These are phyloP conservation scores for Macquaria australasica DNA, from an alignment of 2,113 vertebrate species.

Conservation along the genomic window DNA sequence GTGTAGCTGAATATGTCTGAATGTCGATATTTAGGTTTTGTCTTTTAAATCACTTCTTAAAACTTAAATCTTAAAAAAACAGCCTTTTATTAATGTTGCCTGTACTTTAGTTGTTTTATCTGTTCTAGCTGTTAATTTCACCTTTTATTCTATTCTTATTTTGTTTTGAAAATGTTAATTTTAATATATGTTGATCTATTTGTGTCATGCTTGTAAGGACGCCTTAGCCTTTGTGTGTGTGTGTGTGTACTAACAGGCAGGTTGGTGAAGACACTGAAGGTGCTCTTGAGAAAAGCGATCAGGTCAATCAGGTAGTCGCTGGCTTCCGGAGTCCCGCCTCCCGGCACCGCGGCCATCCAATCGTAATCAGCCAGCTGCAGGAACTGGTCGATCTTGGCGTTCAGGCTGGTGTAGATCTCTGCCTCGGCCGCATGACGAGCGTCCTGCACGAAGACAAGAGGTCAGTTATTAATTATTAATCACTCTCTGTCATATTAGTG, in stretches of 20 bases:
- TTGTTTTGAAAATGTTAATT: background rate
- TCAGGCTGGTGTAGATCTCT: conserved; percentile 98
- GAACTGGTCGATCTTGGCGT: conserved; percentile 99
- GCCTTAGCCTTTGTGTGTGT: background rate
- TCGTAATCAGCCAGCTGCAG: conserved; percentile 97
- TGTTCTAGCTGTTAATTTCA: too few relatives aligned
- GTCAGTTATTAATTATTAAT: background rate
- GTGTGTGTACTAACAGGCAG: conserved; percentile 90
- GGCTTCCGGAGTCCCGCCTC: conserved; percentile 76
- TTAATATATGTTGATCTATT: background rate
- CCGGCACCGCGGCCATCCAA: conserved; percentile 88
- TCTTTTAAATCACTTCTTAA: too few relatives aligned
- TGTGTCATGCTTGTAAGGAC: background rate
- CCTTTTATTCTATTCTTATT: too few relatives aligned
- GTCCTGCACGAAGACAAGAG: conserved; percentile 82
- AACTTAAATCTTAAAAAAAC: too few relatives aligned
- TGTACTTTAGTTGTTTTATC: too few relatives aligned
- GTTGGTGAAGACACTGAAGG: conserved; percentile 97
- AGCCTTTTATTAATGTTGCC: too few relatives aligned
- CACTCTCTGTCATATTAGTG: background rate
- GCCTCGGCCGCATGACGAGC: conserved; percentile 95
- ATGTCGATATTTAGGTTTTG: too few relatives aligned
- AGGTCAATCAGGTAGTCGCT: conserved; percentile 96
- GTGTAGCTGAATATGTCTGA: too few relatives aligned
- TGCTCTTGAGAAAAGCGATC: conserved; percentile 95